Evolutionary conservation across 2,888 invertebrate genomes (phyloP), one percentile per base, ranked within the genome.

Genomic region (Agonum fuliginosum): DNA sequence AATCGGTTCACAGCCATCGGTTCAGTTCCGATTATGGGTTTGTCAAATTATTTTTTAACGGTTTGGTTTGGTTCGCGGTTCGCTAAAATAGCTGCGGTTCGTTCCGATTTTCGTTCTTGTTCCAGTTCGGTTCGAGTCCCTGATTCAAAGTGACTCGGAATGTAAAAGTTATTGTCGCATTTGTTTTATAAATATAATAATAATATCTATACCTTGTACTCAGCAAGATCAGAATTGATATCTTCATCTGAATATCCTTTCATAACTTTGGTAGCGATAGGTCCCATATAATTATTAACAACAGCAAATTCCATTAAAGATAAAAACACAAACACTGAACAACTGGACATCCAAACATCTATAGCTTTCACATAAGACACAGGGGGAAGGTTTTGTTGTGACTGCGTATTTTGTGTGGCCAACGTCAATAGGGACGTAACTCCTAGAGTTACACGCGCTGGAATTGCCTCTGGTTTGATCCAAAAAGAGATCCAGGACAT

Each of bases 401-500:
- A 96, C 84, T 96, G 96, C 0, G 96, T 96, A 86, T 96, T 96
- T 88, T 97, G 97, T 17, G 96, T 97, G 10, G 96, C 96, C 94
- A 96, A 88, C 67, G 96, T 97, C 43, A 97, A 89, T 71, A 97
- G 87, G 0, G 96, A 96, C 0, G 95, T 96, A 20, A 96, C 95
- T 62, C 96, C 96, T 14, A 97, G 87, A 0, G 96, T 96, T 78
- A 97, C 95, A 78, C 97, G 90, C 0, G 96, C 96, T 0, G 97
- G 97, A 81, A 95, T 95, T 3, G 97, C 96, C 86, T 96, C 96
- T 0, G 96, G 96, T 83, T 96, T 96, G 83, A 97, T 96, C 97
- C 97, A 97, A 88, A 97, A 97, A 0, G 97, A 96, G 81, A 97
- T 96, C 97, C 97, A 97, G 79, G 96, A 96, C 95, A 97, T 96